Evolutionary conservation across 2,888 invertebrate species (phyloP).

Genomic region (Drosophila ezoana): DNA sequence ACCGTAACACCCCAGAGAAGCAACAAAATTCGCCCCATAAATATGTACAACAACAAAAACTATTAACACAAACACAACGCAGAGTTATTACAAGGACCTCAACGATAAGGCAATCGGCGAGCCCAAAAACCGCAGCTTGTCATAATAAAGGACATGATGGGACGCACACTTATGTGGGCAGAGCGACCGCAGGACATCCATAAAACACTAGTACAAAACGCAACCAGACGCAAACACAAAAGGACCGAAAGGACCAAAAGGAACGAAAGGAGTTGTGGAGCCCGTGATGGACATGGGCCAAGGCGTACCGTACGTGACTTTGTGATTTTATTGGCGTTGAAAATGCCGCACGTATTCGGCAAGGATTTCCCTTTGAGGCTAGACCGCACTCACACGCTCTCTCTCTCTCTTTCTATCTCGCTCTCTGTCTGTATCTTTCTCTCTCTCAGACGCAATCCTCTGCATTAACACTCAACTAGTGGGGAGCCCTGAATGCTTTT

Average conservation of each 20-base stretch:
- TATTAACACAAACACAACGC: conserved; percentile 65
- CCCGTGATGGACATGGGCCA: conserved; percentile 71
- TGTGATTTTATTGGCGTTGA: conserved; percentile 82
- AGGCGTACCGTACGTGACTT: conserved; percentile 78
- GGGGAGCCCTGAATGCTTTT: conserved; percentile 67
- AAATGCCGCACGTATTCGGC: conserved; percentile 74
- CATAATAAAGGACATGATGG: conserved; percentile 74
- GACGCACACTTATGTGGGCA: conserved; percentile 63
- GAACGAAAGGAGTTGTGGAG: conserved; percentile 17
- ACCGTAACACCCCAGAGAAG: not conserved
- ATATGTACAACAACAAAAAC: conserved; percentile 67
- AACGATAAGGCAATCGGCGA: conserved; percentile 52
- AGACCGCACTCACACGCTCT: conserved; percentile 5
- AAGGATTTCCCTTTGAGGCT: conserved; percentile 63
- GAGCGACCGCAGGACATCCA: conserved; percentile 58
- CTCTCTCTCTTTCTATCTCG: not conserved
- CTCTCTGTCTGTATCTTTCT: too few species aligned
- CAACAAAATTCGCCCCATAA: conserved; percentile 48
- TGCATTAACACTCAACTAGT: conserved; percentile 78
- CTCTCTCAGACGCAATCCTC: conserved; percentile 29
- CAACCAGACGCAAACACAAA: conserved; percentile 37
- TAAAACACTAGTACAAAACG: conserved; percentile 44
- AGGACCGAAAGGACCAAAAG: conserved; percentile 22
- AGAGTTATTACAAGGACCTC: conserved; percentile 57
- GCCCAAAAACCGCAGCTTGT: conserved; percentile 75